Percentiles rank a stretch among this genome's conserved stretches.
Conservation (phyloP, 2,113 vertebrate species). For the Gymnogyps californianus region DNA sequence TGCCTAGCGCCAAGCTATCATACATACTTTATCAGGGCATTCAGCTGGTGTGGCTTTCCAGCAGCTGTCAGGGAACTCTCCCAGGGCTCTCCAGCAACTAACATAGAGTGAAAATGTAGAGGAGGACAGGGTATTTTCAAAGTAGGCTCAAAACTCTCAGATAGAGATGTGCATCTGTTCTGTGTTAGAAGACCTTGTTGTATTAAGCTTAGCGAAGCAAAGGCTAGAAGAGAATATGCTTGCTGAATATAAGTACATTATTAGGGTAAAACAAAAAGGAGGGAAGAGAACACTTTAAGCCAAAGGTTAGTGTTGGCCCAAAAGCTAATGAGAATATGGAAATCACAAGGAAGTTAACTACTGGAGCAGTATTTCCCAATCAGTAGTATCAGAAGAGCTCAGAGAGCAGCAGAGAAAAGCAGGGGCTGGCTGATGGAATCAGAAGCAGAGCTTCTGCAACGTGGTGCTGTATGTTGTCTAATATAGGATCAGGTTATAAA, state of each 20-base stretch:
- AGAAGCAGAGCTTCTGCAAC: neutral
- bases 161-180: neutral
- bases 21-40: neutral
- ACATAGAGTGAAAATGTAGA: neutral
- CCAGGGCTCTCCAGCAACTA: neutral
- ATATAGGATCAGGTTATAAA: neutral
- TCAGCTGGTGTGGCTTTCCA: neutral
- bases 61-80: neutral
- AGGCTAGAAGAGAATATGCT: neutral
- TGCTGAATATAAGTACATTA: neutral
- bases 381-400: neutral
- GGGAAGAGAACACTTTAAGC: neutral
- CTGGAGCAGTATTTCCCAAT: neutral
- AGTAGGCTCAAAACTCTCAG: neutral
- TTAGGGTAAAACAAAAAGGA: neutral
- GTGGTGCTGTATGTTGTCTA: neutral
- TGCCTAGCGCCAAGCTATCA: accelerated
- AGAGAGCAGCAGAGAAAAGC: neutral
- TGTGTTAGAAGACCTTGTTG: neutral
- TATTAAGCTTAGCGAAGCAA: neutral
- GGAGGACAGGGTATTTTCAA: neutral
- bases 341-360: neutral
- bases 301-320: neutral
- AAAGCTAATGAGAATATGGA: neutral
- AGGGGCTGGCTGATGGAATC: neutral